Conservation (phyloP, 2,797 vertebrate species). For the Momotus momota region DNA sequence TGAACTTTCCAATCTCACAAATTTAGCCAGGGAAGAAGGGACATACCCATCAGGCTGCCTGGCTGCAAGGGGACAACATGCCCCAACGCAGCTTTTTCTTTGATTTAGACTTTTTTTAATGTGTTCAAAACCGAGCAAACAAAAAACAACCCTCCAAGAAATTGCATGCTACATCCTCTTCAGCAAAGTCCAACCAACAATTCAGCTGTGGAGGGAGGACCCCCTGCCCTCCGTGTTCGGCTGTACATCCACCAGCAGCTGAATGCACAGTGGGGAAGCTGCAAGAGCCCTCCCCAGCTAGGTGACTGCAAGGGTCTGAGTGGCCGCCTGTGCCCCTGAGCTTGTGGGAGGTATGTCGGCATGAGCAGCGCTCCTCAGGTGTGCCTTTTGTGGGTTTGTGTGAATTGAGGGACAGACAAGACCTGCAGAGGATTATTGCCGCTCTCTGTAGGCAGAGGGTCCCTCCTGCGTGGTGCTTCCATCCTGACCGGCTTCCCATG, state of each 20-base stretch:
- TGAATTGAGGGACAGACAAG: background rate
- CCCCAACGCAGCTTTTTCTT: background rate
- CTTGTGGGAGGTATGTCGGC: background rate
- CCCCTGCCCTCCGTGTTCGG: rapidly evolving
- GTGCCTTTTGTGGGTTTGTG: background rate
- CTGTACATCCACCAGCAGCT: background rate
- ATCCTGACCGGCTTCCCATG: rapidly evolving
- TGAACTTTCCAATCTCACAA: background rate
- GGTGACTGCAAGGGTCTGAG: background rate
- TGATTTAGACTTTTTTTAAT: background rate
- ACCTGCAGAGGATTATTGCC: background rate
- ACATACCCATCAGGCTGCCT: background rate
- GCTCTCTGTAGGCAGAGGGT: rapidly evolving
- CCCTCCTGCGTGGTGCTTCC: background rate
- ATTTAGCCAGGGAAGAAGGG: background rate
- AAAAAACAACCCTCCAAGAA: background rate
- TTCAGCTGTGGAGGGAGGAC: background rate
- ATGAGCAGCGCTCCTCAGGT: background rate
- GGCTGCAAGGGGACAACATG: background rate
- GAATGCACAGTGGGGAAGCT: background rate
- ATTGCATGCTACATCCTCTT: background rate
- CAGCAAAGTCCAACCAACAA: background rate
- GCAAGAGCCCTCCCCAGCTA: background rate
- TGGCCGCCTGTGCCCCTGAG: rapidly evolving
- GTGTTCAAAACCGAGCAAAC: background rate